These are phyloP conservation scores for Drosophila birchii DNA, from an alignment of 2,888 invertebrate genomes.

Conservation along the genomic window DNA sequence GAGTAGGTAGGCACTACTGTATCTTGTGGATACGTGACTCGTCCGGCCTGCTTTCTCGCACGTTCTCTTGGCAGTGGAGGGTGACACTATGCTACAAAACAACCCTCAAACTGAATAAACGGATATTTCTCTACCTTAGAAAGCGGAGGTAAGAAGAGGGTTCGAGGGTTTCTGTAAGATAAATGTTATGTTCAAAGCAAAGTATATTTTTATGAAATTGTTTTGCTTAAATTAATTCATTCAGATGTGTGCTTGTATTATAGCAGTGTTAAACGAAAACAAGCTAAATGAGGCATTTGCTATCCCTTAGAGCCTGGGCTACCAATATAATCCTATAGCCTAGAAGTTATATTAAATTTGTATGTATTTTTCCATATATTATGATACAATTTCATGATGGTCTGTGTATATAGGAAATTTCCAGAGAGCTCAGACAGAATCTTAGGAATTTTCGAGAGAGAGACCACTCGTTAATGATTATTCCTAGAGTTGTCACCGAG, in stretches of 20 bases:
- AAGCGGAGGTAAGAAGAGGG: neutral
- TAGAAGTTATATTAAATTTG: neutral
- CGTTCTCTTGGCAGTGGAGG: constrained; percentile 1
- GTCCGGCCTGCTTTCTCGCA: constrained; percentile 17
- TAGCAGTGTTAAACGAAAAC: neutral
- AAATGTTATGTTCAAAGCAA: no score
- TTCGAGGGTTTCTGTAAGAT: neutral
- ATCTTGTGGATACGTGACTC: constrained; percentile 29
- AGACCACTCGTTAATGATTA: neutral
- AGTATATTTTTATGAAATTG: no score
- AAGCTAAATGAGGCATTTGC: no score
- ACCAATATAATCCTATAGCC: neutral
- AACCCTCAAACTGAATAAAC: constrained; percentile 7
- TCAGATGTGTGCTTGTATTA: neutral
- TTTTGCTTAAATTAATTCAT: neutral
- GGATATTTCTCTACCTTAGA: neutral
- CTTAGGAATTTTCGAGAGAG: neutral
- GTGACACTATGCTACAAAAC: constrained; percentile 28
- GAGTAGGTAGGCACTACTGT: constrained; percentile 3
- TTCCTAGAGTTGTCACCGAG: constrained; percentile 3
- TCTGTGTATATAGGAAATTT: constrained; percentile 9
- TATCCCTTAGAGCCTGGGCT: fast-evolving
- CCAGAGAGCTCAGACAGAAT: constrained; percentile 1
- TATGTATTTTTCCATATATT: no score
- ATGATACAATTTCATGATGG: neutral